Evolutionary conservation across 1,140 invertebrate genomes (phyloP), one percentile per base, ranked within the genome.

Genomic region (Euschistus heros): DNA sequence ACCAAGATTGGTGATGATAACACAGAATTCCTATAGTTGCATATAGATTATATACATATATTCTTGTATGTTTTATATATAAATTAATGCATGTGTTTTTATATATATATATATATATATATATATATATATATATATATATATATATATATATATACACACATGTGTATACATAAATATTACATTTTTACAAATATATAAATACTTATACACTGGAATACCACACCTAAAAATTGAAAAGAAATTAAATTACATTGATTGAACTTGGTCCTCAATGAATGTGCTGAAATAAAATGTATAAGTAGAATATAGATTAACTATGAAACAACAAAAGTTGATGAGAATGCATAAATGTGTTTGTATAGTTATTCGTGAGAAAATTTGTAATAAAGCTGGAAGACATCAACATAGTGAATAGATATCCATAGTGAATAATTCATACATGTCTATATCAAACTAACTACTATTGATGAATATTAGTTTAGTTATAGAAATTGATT

Each of bases 261-360:
- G 37, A 65, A 65, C 64, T 65, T 65, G 64, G 64, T 65, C 64
- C 64, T 65, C 54, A 26, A 65, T 65, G 26, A 59, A 65, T 27
- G 33, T 65, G 64, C 64, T 18, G 27, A 65, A 54, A 59, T 18
- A 26, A 42, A 65, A 65, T 22, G 24, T 8, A 57, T 24, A 24
- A 24, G 24, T 27, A 24, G 7, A 2, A 59, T 30, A 65, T n/a
- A 65, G 8, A 46, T 2, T 44, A 59, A 59, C 13, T 42, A 63
- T 63, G 62, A 55, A 10, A 63, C 33, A 15, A 33, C 63, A 54
- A 13, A 44, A 27, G 33, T 52, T 22, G 22, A n/a, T 20, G 64
- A 50, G 22, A 44, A 50, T 37, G 47, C 47, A 65, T 18, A 33
- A 26, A 54, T 59, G 27, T 42, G 64, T 52, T 65, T 26, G 15